Percentiles rank a stretch among this genome's conserved stretches.
phyloP scores from a whole-genome alignment of 37 sponge, comb jelly and placozoan genomes.

The Beroe ovata region DNA sequence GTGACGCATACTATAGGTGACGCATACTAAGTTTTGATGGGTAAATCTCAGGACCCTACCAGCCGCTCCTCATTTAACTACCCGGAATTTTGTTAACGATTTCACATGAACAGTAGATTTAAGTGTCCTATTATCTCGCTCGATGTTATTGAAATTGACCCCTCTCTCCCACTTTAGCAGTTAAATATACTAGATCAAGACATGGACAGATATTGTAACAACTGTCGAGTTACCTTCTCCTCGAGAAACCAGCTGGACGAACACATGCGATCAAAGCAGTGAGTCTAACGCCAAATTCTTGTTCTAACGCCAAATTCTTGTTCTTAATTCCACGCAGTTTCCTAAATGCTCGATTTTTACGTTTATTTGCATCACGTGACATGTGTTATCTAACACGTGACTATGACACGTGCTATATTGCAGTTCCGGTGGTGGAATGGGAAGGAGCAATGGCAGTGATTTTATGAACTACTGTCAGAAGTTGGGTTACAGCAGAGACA shows the following conservation, averaged over 20 bases:
- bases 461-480: conserved; percentile 15
- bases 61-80: too few species aligned
- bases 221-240: background rate
- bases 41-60: too few species aligned
- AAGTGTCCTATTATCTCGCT: too few species aligned
- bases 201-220: conserved; percentile 16
- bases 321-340: background rate
- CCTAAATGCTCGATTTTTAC: background rate
- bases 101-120: too few species aligned
- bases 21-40: too few species aligned
- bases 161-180: too few species aligned
- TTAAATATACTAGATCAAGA: too few species aligned
- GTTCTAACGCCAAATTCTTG: background rate
- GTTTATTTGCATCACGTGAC: background rate
- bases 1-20: too few species aligned
- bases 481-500: conserved; percentile 44
- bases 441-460: background rate
- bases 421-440: background rate
- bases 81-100: too few species aligned
- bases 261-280: conserved; percentile 13
- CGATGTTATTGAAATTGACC: too few species aligned
- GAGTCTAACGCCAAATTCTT: background rate
- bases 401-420: background rate
- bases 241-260: conserved; percentile 32
- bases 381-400: background rate